phyloP scores from a whole-genome alignment of 2,797 vertebrate species.

The Macroramphosus scolopax region DNA sequence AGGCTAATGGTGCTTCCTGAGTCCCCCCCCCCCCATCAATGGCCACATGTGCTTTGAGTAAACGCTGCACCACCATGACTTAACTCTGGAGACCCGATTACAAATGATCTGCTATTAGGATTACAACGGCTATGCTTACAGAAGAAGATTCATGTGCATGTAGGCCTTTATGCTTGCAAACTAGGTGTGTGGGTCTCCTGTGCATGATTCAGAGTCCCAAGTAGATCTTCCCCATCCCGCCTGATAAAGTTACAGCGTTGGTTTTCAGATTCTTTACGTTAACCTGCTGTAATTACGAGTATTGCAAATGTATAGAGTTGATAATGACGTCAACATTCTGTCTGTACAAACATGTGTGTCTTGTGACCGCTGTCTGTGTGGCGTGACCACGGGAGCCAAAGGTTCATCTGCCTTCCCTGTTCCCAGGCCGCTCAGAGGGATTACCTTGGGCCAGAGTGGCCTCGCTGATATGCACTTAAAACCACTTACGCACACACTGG shows the following conservation, averaged over 20 bases:
- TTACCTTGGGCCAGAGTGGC: slow-evolving; percentile 33
- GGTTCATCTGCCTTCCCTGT: slow-evolving; percentile 26
- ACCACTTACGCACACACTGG: slow-evolving; percentile 6
- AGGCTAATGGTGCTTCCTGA: slow-evolving; percentile 69
- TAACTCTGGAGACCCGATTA: slow-evolving; percentile 52
- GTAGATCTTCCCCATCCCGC: not conserved
- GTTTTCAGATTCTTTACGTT: no score
- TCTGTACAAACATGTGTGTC: no score
- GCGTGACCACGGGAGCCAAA: slow-evolving; percentile 25
- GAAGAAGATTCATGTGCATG: slow-evolving; percentile 44
- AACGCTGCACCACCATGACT: slow-evolving; percentile 43
- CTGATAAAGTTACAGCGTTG: no score
- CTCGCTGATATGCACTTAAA: slow-evolving; percentile 23
- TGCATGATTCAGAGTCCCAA: not conserved
- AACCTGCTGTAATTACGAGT: no score
- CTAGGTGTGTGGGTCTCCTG: no score
- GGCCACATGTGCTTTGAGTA: slow-evolving; percentile 69
- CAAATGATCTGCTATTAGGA: slow-evolving; percentile 62
- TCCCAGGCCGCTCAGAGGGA: slow-evolving; percentile 50
- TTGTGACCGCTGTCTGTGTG: slow-evolving; percentile 34
- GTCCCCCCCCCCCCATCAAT: slow-evolving; percentile 23
- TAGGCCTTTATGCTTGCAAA: slow-evolving; percentile 24
- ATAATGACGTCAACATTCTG: no score
- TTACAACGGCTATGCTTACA: slow-evolving; percentile 40
- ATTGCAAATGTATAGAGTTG: no score